phyloP scores from a whole-genome alignment of 2,113 vertebrate genomes.

The Grantiella picta region DNA sequence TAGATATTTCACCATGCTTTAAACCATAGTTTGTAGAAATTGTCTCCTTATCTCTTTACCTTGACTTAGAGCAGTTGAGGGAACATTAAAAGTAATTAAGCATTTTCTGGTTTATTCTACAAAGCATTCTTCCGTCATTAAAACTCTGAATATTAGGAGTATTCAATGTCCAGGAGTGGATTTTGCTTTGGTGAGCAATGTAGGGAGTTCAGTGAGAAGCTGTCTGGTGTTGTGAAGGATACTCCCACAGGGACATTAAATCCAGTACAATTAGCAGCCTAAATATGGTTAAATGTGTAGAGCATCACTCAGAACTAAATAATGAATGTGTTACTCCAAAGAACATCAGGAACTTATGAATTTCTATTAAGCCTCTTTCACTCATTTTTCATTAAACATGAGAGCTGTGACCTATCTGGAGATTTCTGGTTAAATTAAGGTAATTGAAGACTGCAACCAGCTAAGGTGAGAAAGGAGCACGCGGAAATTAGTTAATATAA shows the following conservation, averaged over 20 bases:
- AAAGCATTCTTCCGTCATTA: neutral
- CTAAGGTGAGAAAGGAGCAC: slow-evolving; percentile 27
- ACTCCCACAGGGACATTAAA: neutral
- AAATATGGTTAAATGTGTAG: slow-evolving; percentile 40
- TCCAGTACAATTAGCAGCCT: slow-evolving; percentile 21
- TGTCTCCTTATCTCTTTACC: neutral
- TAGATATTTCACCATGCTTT: neutral
- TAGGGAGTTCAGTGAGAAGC: neutral
- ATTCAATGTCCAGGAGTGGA: neutral
- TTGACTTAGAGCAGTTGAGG: neutral
- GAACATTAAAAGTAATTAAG: neutral
- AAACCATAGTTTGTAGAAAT: neutral
- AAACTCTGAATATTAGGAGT: neutral
- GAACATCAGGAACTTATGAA: slow-evolving; percentile 64
- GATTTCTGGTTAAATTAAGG: slow-evolving; percentile 67
- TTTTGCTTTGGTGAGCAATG: neutral
- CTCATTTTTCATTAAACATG: slow-evolving; percentile 71
- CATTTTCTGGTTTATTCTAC: neutral
- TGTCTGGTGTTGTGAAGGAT: neutral
- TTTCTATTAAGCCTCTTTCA: slow-evolving; percentile 60
- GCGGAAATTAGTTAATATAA: slow-evolving; percentile 55
- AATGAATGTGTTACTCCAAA: slow-evolving; percentile 61
- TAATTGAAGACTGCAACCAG: slow-evolving; percentile 67
- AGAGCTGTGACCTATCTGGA: slow-evolving; percentile 70
- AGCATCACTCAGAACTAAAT: slow-evolving; percentile 59